phyloP scores from a whole-genome alignment of 2,113 vertebrate genomes.

The Aldabrachelys gigantea region DNA sequence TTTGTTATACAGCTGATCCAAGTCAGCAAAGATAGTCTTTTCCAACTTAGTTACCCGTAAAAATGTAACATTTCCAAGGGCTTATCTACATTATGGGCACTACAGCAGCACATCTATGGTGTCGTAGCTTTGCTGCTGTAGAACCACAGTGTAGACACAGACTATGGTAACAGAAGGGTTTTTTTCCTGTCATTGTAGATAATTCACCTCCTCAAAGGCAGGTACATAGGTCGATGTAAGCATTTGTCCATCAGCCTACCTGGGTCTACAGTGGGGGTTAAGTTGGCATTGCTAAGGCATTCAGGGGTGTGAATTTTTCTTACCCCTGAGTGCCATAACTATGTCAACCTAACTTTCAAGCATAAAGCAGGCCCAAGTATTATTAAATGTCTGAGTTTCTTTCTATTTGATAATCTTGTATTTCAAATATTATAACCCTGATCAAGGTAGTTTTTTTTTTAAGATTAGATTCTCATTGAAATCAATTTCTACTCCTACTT shows the following conservation, averaged over 20 bases:
- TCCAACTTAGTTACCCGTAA: neutral
- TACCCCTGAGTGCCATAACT: neutral
- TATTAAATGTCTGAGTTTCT: neutral
- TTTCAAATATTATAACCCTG: neutral
- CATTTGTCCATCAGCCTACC: neutral
- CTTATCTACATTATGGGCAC: neutral
- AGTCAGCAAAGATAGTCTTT: neutral
- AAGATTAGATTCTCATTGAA: neutral
- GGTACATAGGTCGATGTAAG: neutral
- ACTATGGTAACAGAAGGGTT: neutral
- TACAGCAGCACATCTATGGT: neutral
- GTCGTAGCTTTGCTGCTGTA: neutral
- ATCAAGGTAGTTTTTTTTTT: neutral
- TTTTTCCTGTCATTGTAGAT: neutral
- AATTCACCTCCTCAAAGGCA: neutral
- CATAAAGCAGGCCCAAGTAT: neutral
- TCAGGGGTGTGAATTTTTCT: too few relatives aligned
- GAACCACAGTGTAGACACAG: neutral
- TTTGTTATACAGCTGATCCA: neutral
- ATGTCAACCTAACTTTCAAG: neutral
- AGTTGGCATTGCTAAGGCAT: too few relatives aligned
- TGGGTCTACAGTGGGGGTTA: too few relatives aligned
- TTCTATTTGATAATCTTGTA: neutral
- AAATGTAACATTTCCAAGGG: neutral
- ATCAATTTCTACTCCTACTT: fast-evolving